phyloP scores from a whole-genome alignment of 1,140 invertebrate genomes.

The Apis dorsata region DNA sequence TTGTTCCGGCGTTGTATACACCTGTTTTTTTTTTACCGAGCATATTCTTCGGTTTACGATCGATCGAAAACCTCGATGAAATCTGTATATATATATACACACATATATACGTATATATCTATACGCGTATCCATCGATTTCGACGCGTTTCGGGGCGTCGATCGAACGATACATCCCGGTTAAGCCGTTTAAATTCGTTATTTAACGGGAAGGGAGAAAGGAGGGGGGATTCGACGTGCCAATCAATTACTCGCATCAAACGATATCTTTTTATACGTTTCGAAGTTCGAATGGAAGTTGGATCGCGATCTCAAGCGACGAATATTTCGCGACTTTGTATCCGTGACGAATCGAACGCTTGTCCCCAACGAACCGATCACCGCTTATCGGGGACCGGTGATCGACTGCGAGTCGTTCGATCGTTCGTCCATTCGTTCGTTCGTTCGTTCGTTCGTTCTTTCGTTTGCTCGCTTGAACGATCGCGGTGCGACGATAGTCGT shows the following conservation, averaged over 20 bases:
- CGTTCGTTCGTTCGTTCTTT: not conserved
- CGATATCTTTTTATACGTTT: slow-evolving; percentile 26
- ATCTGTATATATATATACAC: too few relatives aligned
- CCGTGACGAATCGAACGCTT: not conserved
- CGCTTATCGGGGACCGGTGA: slow-evolving; percentile 3
- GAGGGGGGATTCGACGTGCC: slow-evolving; percentile 42
- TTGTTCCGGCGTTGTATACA: not conserved
- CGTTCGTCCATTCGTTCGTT: not conserved
- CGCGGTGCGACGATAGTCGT: not conserved
- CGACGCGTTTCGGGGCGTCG: too few relatives aligned
- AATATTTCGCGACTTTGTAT: slow-evolving; percentile 24
- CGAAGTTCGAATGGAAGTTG: not conserved
- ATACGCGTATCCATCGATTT: too few relatives aligned
- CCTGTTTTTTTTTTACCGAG: not conserved
- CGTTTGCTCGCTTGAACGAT: not conserved
- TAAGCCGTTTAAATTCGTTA: slow-evolving; percentile 44
- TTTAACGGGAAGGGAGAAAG: slow-evolving; percentile 39
- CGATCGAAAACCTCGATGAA: not conserved
- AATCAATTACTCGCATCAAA: slow-evolving; percentile 53
- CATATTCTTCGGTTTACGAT: not conserved
- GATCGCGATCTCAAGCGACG: slow-evolving; percentile 1
- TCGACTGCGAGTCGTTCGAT: slow-evolving; percentile 1
- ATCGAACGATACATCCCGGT: not conserved
- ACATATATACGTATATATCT: too few relatives aligned
- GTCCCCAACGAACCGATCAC: not conserved